Base-by-base conservation (phyloP, 1,140 invertebrate genomes). In the Caenorhabditis brenneri region DNA sequence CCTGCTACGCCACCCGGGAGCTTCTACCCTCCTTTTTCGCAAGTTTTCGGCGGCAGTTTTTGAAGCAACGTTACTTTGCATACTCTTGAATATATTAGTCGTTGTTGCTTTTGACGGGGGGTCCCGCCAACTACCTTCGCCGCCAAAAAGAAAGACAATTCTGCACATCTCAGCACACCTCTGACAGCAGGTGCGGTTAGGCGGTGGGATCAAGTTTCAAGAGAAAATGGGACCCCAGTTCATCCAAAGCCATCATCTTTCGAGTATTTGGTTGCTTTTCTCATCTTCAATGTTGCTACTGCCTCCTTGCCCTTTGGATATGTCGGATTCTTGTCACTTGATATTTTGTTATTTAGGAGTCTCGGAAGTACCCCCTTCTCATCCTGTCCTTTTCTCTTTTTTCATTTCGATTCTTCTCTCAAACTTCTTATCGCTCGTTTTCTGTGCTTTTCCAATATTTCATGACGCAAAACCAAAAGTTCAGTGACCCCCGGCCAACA, bases 21-120 rank as follows among this genome's bases (percentile, higher is more conserved):
- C n/a, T 27, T 4, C 65, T 36, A 36, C 31, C n/a, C 58, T n/a
- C 7, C 16, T 42, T 42, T 74, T 74, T 74, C 36, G 36, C n/a
- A 9, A 27, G 10, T 65, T 74, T 42, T 39, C 22, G 65, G 65
- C 65, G 27, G 22, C 33, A 74, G 46, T 74, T 74, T 74, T 74
- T n/a, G 65, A 46, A 74, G 33, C 65, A 74, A 74, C 65, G 65
- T 74, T 74, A 74, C 65, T 74, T 74, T 74, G 65, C 65, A 74
- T 42, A 74, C 65, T 24, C 33, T 9, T 74, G 65, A 74, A 74
- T 74, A 74, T 46, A 74, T 74, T 74, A 74, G 36, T 42, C 36
- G 65, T 42, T 10, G 65, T 42, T 42, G 33, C 65, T 74, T 74
- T 42, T 74, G 36, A 46, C 31, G 31, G 16, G 31, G 19, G 33